Conservation (phyloP, 2,888 invertebrate genomes). For the Hymenopus coronatus region DNA sequence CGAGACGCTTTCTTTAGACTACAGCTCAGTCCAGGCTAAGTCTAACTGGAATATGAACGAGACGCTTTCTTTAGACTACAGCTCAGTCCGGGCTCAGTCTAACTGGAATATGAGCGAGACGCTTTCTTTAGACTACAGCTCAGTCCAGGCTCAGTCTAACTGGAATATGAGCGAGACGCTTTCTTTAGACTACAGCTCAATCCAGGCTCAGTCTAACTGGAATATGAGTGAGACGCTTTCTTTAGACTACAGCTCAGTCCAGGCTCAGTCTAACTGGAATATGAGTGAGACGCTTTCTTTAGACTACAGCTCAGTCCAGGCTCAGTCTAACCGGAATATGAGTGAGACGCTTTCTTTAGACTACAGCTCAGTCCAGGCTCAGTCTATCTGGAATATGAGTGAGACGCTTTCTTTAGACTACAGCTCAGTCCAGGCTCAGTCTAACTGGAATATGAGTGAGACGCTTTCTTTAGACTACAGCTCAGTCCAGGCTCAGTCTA, state of each 20-base stretch:
- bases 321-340: neutral
- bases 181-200: neutral
- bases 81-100: too few species aligned
- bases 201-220: neutral
- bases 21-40: neutral
- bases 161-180: neutral
- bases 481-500: too few species aligned
- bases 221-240: neutral
- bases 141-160: too few species aligned
- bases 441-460: neutral
- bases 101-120: neutral
- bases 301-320: neutral
- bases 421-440: neutral
- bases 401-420: neutral
- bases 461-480: neutral
- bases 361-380: neutral
- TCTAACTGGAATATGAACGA: neutral
- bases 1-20: neutral
- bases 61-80: neutral
- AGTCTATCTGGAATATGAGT: neutral
- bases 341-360: neutral
- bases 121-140: neutral
- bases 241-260: neutral
- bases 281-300: neutral
- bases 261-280: neutral